Percentiles rank a stretch among this genome's conserved stretches.
Evolutionary conservation across 2,113 vertebrate genomes (phyloP).

Genomic region (Cyprinodon variegatus): DNA sequence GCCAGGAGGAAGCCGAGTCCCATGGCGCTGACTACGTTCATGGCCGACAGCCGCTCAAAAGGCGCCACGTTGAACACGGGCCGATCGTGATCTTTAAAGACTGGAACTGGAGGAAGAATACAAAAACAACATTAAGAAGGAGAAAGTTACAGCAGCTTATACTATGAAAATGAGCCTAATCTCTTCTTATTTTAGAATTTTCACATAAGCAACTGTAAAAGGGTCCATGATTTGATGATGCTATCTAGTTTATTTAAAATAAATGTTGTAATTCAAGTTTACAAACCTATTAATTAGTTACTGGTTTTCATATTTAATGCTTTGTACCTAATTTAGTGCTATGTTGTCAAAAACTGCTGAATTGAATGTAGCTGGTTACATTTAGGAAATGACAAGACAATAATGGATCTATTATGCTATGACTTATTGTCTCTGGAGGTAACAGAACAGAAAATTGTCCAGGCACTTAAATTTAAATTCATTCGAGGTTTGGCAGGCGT

Average conservation of each 20-base stretch:
- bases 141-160: background rate
- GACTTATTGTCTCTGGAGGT: conserved; percentile 60
- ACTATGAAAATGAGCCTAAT: background rate
- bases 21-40: conserved; percentile 90
- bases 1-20: conserved; percentile 95
- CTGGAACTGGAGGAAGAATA: conserved; percentile 83
- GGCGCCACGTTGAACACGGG: conserved; percentile 88
- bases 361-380: conserved; percentile 51
- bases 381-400: conserved; percentile 60
- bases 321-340: conserved; percentile 22
- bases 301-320: background rate
- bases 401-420: conserved; percentile 63
- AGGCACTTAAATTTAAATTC: conserved; percentile 56
- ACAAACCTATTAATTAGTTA: background rate
- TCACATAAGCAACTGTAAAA: background rate
- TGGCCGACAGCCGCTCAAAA: conserved; percentile 84
- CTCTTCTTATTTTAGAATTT: background rate
- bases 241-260: background rate
- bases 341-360: conserved; percentile 12
- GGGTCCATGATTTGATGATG: background rate
- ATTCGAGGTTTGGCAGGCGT: conserved; percentile 52
- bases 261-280: background rate
- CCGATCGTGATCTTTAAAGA: conserved; percentile 89
- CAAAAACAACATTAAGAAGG: background rate
- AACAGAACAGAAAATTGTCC: conserved; percentile 58